phyloP scores from a whole-genome alignment of 2,888 invertebrate genomes.

The Agrypnus murinus region DNA sequence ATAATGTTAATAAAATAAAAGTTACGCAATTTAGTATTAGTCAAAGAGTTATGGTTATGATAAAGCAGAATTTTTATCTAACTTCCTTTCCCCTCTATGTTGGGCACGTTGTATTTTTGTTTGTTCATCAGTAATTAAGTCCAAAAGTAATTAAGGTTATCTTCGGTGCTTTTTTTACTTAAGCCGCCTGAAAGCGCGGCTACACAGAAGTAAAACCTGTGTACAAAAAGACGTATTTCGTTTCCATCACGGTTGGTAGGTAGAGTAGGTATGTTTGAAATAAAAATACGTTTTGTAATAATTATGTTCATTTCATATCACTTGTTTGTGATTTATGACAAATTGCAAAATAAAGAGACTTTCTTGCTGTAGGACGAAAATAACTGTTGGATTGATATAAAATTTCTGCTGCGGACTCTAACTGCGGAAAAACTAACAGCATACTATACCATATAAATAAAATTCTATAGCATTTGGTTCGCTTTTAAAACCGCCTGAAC shows the following conservation, averaged over 20 bases:
- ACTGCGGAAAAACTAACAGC: no score
- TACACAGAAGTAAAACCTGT: conserved; percentile 6
- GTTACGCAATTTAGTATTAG: conserved; percentile 22
- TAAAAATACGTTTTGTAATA: no score
- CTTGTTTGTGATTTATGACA: no score
- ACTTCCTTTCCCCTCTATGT: conserved; percentile 6
- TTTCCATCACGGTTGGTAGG: conserved; percentile 22
- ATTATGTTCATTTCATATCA: no score
- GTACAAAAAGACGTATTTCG: background rate
- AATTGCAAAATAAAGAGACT: no score
- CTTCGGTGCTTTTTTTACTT: conserved; percentile 34
- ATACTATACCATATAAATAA: no score
- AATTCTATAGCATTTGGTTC: no score
- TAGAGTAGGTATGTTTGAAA: no score
- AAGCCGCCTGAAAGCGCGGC: conserved; percentile 33
- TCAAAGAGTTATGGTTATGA: conserved; percentile 36
- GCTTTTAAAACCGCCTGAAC: no score
- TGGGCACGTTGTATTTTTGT: conserved; percentile 28
- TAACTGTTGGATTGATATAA: no score
- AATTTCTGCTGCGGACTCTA: no score
- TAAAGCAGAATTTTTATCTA: conserved; percentile 34
- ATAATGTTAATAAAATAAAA: conserved; percentile 9
- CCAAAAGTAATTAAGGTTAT: conserved; percentile 43
- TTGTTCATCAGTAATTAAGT: conserved; percentile 44
- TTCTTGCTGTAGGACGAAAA: no score